Base-by-base conservation (phyloP, 2,113 vertebrate genomes). In the Naja naja region DNA sequence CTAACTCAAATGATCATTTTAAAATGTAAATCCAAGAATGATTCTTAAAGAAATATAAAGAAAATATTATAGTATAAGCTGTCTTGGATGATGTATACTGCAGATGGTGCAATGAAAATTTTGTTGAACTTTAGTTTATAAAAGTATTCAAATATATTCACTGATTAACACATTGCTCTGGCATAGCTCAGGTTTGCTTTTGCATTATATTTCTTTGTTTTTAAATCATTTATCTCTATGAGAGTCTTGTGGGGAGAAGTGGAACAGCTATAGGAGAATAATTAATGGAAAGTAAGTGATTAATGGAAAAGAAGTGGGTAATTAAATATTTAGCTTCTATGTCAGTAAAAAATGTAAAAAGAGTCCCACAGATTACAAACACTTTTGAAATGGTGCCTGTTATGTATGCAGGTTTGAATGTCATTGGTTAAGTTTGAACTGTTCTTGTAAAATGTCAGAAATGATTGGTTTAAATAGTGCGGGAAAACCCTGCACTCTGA, bases 261-360 rank as follows among this genome's bases (percentile, higher is more conserved):
- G 30, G 30, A 11, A n/a, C 12, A n/a, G 30, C 30, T n/a, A n/a
- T 5, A 69, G 5, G 30, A 69, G 30, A 69, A 69, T 69, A 16
- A 69, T 69, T 69, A 69, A 55, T 95, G 89, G 11, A 88, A 96
- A n/a, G 25, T 93, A 6, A 85, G n/a, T 89, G 90, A 95, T 95
- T 94, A 94, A 96, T 91, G 43, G 22, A 89, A 96, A 96, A 95
- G 90, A 95, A 47, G 43, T 0, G 0, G 56, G 0, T 91, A 93
- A 69, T 95, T 96, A 96, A 95, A 96, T 95, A 95, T 93, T 97
- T 96, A 90, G 22, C 90, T 96, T 97, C 95, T 85, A 74, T 89
- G 43, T 95, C 69, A 93, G 64, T 94, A 11, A 89, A 91, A 93
- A 47, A 89, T 95, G 87, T 95, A 39, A 96, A 47, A 94, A 94